Base-by-base conservation (phyloP, 2,797 vertebrate species). In the Lepidocolaptes lacrymiger region DNA sequence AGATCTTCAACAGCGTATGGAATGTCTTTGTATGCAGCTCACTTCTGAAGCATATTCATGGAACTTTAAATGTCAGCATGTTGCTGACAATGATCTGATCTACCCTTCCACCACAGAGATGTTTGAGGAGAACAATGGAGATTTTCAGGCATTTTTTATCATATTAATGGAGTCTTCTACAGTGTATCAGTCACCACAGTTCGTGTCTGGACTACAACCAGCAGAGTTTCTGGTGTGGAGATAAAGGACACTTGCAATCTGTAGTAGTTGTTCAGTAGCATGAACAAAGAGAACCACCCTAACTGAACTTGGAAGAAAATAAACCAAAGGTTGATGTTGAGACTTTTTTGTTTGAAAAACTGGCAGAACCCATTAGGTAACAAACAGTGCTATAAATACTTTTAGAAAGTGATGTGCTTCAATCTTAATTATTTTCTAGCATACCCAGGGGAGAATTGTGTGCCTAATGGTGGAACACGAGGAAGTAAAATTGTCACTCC, bases 121-220 rank as follows among this genome's bases (percentile, higher is more conserved):
- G 5, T 62, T 76, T 67, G 39, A 77, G 43, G 73, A 75, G 12
- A 89, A 34, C 30, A 78, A 12, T 26, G 12, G 34, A 75, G 58
- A 61, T 67, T 68, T 85, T 64, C 46, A 61, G 37, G 12, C 6
- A 84, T 41, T 52, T 88, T 34, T 0, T 26, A 8, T 12, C 17
- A 14, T 16, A 9, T 36, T 46, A 19, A 30, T 56, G 17, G 15
- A n/a, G 22, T 36, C 14, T 69, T 58, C 39, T 44, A 22, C 8
- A 58, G 22, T 0, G 0, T 39, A 34, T 77, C 56, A 21, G 30
- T 23, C 52, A 37, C 37, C 5, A 17, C 0, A 0, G 4, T 71
- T 67, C 63, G 11, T 74, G 37, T 30, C 43, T 75, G 63, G n/a
- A 19, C 22, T 22, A 32, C 18, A 68, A 12, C 7, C 32, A 43